Base-by-base conservation (phyloP, 2,797 vertebrate species). In the Microctenopoma steveboyesi region DNA sequence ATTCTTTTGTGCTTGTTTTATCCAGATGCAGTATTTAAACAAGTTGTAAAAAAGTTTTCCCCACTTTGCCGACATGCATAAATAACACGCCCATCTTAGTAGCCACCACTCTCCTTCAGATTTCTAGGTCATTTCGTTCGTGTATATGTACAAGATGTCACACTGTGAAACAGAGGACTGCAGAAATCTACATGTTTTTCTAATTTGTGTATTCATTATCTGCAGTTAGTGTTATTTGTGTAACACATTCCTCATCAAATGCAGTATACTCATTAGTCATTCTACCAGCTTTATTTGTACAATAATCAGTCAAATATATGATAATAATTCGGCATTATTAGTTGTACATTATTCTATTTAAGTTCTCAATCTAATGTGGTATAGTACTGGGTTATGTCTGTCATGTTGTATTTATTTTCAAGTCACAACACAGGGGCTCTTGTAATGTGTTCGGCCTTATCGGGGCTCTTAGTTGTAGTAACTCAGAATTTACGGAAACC, bases 11-110 rank as follows among this genome's bases (percentile, higher is more conserved):
- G 61, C 55, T 81, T 71, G 46, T 71, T 72, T 46, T 22, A 63
- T 45, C 64, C 52, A 48, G 51, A 55, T 7, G 0, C 60, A 55
- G 47, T n/a, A 39, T 67, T 52, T 53, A 48, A 69, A 25, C 11
- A 22, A 39, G 22, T 43, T 69, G 56, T 72, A 48, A 78, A 76
- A 55, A 50, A 37, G 58, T 66, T 85, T 80, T 74, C 60, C 47
- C 46, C 1, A 18, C 61, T 62, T 25, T 25, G 22, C 63, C 72
- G 54, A 58, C 50, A 16, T 65, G 46, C 62, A 67, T 52, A 64
- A 85, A 74, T 62, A 62, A 35, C 64, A 7, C 57, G 50, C 53
- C 42, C 54, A 33, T 37, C 49, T 30, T 18, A 1, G 43, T 27
- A 39, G 33, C 56, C 43, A 30, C 58, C 40, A 40, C 4, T 15